Percentiles rank a stretch among this genome's conserved stretches.
These are phyloP conservation scores for Megalops cyprinoides DNA, from an alignment of 2,797 vertebrate species.

Conservation along the genomic window DNA sequence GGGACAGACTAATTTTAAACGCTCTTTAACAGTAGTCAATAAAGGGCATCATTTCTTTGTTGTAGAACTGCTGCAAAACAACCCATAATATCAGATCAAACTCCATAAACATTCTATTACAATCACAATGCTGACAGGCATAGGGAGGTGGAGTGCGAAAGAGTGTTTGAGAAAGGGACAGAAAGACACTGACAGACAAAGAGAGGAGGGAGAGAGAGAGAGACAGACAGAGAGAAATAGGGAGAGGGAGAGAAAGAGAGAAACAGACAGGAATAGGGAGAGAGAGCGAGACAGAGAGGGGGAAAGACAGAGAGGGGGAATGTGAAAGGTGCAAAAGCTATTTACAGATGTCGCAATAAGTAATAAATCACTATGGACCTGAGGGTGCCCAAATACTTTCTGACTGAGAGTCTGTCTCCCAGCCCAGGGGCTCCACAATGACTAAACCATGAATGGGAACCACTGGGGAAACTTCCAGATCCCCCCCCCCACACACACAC, in stretches of 20 bases:
- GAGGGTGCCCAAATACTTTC: conserved; percentile 21
- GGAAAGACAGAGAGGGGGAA: neutral
- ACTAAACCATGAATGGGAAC: conserved; percentile 14
- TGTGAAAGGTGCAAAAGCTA: conserved; percentile 22
- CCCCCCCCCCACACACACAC: too few species aligned
- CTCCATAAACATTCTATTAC: too few species aligned
- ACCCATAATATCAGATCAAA: too few species aligned
- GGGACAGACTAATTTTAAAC: too few species aligned
- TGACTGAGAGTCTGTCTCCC: conserved; percentile 26
- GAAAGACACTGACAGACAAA: neutral
- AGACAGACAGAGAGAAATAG: neutral
- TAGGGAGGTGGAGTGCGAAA: too few species aligned
- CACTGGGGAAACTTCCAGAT: neutral
- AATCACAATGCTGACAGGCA: too few species aligned
- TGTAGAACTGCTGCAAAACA: too few species aligned
- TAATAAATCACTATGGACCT: conserved; percentile 37
- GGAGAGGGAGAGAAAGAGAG: too few species aligned
- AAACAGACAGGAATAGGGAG: neutral
- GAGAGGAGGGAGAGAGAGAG: neutral
- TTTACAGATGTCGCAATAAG: conserved; percentile 29
- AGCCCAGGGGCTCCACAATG: conserved; percentile 20
- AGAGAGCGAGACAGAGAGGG: neutral
- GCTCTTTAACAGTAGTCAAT: too few species aligned
- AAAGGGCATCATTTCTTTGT: too few species aligned
- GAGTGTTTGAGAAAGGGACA: neutral